These are phyloP conservation scores for Darevskia mixta DNA, from an alignment of 2,797 vertebrate species.

Conservation along the genomic window DNA sequence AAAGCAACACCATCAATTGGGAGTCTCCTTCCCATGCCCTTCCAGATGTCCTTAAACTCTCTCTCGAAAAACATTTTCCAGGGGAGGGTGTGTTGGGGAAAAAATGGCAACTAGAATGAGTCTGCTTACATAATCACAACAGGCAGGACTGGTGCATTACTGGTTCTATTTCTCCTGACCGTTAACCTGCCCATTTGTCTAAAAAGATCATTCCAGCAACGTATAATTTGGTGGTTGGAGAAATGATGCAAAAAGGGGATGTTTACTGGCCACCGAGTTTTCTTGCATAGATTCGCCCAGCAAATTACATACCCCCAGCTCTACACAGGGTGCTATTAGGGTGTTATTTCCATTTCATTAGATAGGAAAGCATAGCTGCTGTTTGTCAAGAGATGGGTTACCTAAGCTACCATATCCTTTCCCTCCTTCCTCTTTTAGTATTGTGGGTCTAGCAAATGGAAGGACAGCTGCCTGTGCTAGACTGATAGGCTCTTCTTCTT, in stretches of 20 bases:
- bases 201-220: conserved; percentile 11
- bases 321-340: not conserved
- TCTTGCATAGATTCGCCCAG: not conserved
- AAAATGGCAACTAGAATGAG: not conserved
- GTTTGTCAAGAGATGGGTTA: not conserved
- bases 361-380: not conserved
- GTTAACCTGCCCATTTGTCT: conserved; percentile 10
- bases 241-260: not conserved
- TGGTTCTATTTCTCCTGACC: not conserved
- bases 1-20: not conserved
- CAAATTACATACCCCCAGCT: conserved; percentile 20
- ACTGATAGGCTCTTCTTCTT: no score
- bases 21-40: not conserved
- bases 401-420: not conserved
- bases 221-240: not conserved
- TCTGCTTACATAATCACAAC: not conserved
- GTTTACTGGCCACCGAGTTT: conserved; percentile 15
- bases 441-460: not conserved
- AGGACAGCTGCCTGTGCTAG: not conserved
- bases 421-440: not conserved
- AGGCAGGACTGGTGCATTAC: not conserved
- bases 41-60: not conserved
- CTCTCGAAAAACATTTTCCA: not conserved
- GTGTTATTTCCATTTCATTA: conserved; percentile 38
- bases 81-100: fast-evolving